Evolutionary conservation across 2,113 vertebrate genomes (phyloP).

Genomic region (Rostratula benghalensis): DNA sequence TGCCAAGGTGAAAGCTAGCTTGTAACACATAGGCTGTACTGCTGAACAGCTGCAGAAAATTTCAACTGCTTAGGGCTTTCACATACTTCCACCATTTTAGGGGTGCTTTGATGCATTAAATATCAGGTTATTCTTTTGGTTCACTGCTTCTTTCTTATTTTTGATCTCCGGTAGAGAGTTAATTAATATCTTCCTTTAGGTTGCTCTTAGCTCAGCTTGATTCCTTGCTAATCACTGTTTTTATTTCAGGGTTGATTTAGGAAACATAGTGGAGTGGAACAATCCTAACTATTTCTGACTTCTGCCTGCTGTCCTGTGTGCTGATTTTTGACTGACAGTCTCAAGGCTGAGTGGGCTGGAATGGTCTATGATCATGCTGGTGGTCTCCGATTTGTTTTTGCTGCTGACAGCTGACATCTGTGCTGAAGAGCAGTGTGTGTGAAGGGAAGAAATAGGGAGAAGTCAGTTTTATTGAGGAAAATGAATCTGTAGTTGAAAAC

Average conservation of each 20-base stretch:
- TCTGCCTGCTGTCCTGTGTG: not conserved
- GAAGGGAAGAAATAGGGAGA: not conserved
- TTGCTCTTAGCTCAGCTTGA: not conserved
- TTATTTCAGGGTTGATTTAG: constrained; percentile 34
- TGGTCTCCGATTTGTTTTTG: not conserved
- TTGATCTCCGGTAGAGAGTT: not conserved
- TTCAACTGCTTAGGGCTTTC: not conserved
- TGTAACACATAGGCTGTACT: accelerated
- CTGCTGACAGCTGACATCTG: constrained; percentile 32
- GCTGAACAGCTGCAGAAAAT: not conserved
- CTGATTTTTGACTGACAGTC: not conserved
- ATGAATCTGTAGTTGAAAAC: not conserved
- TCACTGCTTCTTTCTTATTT: constrained; percentile 26
- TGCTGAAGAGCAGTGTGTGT: not conserved
- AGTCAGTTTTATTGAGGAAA: not conserved
- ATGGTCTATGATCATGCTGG: not conserved
- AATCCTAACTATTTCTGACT: not conserved
- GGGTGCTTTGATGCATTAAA: constrained; percentile 7
- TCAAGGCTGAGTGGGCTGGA: not conserved
- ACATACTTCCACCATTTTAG: not conserved
- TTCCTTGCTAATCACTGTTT: not conserved
- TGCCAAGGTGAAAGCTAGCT: not conserved
- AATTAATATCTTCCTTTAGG: constrained; percentile 35
- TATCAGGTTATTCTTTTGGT: not conserved
- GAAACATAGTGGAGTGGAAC: not conserved